These are phyloP conservation scores for Choristoneura fumiferana DNA, from an alignment of 1,140 invertebrate species.

Conservation along the genomic window DNA sequence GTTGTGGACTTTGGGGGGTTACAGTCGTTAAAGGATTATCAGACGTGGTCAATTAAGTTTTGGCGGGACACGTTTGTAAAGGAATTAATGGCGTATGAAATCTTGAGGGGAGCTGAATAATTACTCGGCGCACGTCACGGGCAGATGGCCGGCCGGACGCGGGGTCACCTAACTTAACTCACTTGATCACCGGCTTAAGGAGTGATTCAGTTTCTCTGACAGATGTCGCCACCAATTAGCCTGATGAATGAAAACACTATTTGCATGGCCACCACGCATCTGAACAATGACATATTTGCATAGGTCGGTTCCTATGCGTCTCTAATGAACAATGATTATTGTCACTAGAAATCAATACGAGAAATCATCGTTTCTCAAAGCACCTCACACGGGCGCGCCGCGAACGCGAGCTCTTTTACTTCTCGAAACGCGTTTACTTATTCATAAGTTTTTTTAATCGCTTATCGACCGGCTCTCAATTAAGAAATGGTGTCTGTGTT, in stretches of 20 bases:
- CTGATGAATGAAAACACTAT: constrained; percentile 63
- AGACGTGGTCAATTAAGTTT: constrained; percentile 14
- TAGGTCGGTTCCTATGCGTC: constrained; percentile 42
- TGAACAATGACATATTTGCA: constrained; percentile 64
- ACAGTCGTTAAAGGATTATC: constrained; percentile 13
- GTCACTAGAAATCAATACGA: constrained; percentile 65
- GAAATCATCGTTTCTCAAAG: constrained; percentile 69
- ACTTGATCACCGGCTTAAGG: constrained; percentile 60
- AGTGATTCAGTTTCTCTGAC: constrained; percentile 66
- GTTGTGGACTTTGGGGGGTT: constrained; percentile 12
- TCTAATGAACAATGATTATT: constrained; percentile 61
- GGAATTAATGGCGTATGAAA: constrained; percentile 19
- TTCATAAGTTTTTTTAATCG: constrained; percentile 13
- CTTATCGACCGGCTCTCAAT: constrained; percentile 33
- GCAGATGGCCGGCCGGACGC: constrained; percentile 39
- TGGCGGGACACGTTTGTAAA: constrained; percentile 6
- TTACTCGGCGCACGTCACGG: constrained; percentile 45
- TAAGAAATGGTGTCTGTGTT: constrained; percentile 47
- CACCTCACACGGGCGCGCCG: constrained; percentile 42
- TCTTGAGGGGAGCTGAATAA: constrained; percentile 26
- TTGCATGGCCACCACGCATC: constrained; percentile 42
- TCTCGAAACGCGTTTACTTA: constrained; percentile 14
- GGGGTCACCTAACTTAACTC: constrained; percentile 64
- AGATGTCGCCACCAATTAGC: constrained; percentile 66
- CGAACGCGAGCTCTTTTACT: constrained; percentile 32